phyloP scores from a whole-genome alignment of 2,888 invertebrate species.

The Melipona bicolor region DNA sequence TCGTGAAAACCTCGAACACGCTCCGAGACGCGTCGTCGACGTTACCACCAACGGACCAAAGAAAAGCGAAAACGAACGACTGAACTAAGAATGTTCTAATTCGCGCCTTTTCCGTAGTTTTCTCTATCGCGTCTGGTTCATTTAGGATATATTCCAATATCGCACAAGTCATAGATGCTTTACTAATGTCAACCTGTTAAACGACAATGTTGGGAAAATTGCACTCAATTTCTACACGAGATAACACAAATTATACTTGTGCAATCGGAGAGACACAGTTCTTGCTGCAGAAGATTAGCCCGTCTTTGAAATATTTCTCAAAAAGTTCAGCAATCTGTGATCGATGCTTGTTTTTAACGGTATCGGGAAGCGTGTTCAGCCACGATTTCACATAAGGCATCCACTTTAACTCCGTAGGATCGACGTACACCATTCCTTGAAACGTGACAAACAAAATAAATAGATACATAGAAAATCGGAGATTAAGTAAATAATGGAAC shows the following conservation, averaged over 20 bases:
- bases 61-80: constrained; percentile 91
- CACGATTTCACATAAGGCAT: constrained; percentile 92
- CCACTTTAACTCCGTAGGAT: constrained; percentile 93
- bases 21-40: constrained; percentile 89
- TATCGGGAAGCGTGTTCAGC: constrained; percentile 86
- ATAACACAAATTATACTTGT: constrained; percentile 86
- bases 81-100: constrained; percentile 89
- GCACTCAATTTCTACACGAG: not conserved
- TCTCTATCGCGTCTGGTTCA: constrained; percentile 88
- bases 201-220: not conserved
- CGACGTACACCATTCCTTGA: constrained; percentile 95
- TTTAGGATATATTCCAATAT: constrained; percentile 89
- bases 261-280: constrained; percentile 90
- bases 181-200: constrained; percentile 92
- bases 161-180: constrained; percentile 90
- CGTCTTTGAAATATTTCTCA: constrained; percentile 87
- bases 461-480: not conserved
- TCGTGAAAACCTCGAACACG: constrained; percentile 89
- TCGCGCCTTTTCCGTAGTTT: constrained; percentile 85
- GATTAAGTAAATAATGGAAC: not conserved
- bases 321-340: constrained; percentile 87
- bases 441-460: not conserved
- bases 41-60: constrained; percentile 96
- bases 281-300: constrained; percentile 88
- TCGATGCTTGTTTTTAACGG: constrained; percentile 84